phyloP scores from a whole-genome alignment of 2,797 vertebrate genomes.

The Gymnopithys bicolor region DNA sequence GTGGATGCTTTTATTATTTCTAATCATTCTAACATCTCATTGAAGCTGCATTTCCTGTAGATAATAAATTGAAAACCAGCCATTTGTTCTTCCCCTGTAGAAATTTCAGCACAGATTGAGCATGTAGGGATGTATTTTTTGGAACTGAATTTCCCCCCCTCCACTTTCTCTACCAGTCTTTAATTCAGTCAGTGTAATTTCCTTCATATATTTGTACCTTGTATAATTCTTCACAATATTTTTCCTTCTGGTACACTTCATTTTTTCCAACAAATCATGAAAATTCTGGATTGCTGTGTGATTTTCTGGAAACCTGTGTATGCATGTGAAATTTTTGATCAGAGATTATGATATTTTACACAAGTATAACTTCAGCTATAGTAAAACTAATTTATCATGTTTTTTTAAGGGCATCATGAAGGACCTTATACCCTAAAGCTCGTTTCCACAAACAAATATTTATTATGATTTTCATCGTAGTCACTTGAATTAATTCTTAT shows the following conservation, averaged over 20 bases:
- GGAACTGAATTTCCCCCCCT: fast-evolving
- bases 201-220: background rate
- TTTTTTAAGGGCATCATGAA: background rate
- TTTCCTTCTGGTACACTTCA: background rate
- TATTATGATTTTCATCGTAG: background rate
- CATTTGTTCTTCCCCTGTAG: background rate
- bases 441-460: background rate
- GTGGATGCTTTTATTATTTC: background rate
- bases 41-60: background rate
- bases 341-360: background rate
- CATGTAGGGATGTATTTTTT: background rate
- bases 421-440: background rate
- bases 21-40: background rate
- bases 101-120: background rate
- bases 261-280: background rate
- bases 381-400: fast-evolving
- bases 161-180: background rate
- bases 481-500: background rate
- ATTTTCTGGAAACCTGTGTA: background rate
- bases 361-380: background rate
- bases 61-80: background rate
- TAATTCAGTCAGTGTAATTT: background rate
- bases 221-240: background rate
- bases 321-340: background rate
- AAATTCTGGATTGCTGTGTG: background rate